Evolutionary conservation across 2,797 vertebrate genomes (phyloP), one percentile per base, ranked within the genome.

Genomic region (Onychomys leucogaster): DNA sequence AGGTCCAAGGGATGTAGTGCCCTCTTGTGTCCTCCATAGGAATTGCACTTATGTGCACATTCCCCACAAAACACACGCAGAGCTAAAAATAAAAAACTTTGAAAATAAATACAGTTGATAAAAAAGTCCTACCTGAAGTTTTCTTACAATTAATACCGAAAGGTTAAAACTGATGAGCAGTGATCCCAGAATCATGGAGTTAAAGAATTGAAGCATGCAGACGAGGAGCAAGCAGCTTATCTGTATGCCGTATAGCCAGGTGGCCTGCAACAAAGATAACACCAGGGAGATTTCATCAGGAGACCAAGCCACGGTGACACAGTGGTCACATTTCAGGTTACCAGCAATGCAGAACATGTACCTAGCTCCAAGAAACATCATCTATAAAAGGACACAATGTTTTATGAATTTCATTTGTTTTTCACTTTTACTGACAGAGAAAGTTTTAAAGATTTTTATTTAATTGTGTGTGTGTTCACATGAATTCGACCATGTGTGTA

Each of bases 161-260:
- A 99, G 97, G 87, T 99, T 99, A 98, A 99, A 99, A 98, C 99
- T 99, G 97, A 99, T 98, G 17, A 99, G 98, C 97, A 99, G 98
- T 0, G 99, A 99, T 65, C 99, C 99, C 93, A 99, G 98, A 96
- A 99, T 99, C 99, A 99, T 99, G 94, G 99, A 98, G 98, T 99
- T 99, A 96, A 99, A 99, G 98, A 99, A 99, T 98, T 99, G 99
- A n/a, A 99, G 98, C 32, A 99, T 92, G 98, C 99, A 99, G 93
- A 99, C 99, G 5, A 99, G 98, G 91, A 99, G 98, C 95, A 99
- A 98, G 90, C 98, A 98, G 52, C 98, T 96, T 59, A 99, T 98
- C 96, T 99, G 99, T 73, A 99, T 98, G 5, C 99, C 95, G 91
- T 99, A 99, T 23, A 99, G 98, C 91, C 99, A 99, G 0, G 98